Conservation (phyloP, 2,888 invertebrate species). For the Osmoderma eremita region DNA sequence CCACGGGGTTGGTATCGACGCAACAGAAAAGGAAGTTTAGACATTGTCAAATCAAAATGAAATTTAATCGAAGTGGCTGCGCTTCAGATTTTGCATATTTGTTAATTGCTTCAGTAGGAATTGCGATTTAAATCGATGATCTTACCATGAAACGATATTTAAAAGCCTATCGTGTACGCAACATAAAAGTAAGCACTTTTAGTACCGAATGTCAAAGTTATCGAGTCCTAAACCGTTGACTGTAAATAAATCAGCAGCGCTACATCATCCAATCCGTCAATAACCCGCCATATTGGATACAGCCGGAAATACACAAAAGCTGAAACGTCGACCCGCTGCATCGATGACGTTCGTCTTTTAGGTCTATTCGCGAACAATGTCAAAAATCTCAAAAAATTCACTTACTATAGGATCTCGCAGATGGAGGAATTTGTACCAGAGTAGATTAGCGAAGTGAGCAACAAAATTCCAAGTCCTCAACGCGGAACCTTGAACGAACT, state of each 20-base stretch:
- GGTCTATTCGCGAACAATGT: neutral
- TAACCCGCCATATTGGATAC: slow-evolving; percentile 36
- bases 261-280: neutral
- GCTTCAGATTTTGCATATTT: neutral
- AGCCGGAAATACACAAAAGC: neutral
- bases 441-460: slow-evolving; percentile 69
- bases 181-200: neutral
- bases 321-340: slow-evolving; percentile 30
- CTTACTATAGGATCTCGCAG: slow-evolving; percentile 60
- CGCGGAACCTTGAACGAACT: slow-evolving; percentile 75
- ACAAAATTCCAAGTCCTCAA: slow-evolving; percentile 76
- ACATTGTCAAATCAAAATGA: slow-evolving; percentile 25
- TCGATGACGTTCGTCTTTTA: neutral
- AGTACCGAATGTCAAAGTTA: neutral
- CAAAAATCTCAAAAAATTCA: slow-evolving; percentile 43
- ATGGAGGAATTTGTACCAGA: slow-evolving; percentile 71
- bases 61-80: slow-evolving; percentile 15
- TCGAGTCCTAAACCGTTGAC: neutral
- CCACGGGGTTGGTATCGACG: too few relatives aligned
- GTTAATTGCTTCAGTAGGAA: too few relatives aligned
- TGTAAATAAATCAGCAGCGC: too few relatives aligned
- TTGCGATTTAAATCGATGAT: neutral
- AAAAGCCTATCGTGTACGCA: neutral
- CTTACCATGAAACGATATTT: neutral
- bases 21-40: slow-evolving; percentile 15